Percentiles rank a stretch among this genome's conserved stretches.
These are phyloP conservation scores for Thamnophis sirtalis DNA, from an alignment of 2,113 vertebrate species.

Conservation along the genomic window DNA sequence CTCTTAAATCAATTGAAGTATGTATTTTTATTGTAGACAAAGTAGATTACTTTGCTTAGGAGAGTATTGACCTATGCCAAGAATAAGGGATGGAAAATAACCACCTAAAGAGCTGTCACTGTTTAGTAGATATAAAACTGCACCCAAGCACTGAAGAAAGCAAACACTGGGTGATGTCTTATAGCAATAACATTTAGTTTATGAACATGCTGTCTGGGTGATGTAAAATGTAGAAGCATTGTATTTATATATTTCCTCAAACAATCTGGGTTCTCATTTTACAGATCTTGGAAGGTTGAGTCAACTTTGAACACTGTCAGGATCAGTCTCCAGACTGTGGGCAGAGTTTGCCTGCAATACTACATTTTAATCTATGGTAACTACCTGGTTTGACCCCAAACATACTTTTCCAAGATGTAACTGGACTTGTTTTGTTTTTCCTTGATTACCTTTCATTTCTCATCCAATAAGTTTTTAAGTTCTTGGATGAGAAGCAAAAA, in stretches of 20 bases:
- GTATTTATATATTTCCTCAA: neutral
- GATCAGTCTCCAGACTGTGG: neutral
- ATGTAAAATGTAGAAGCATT: neutral
- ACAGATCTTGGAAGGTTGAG: neutral
- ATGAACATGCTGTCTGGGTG: neutral
- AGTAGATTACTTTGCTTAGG: slow-evolving; percentile 27
- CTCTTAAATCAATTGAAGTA: slow-evolving; percentile 40
- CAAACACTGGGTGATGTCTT: neutral
- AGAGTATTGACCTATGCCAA: neutral
- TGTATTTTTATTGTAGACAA: neutral
- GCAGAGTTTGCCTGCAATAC: neutral
- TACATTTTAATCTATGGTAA: neutral
- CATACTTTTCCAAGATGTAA: neutral
- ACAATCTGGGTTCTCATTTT: neutral
- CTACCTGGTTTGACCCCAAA: neutral
- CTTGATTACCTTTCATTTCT: neutral
- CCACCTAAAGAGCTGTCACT: neutral
- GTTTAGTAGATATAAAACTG: neutral
- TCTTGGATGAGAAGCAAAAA: neutral
- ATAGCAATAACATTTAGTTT: neutral
- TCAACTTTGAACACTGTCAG: neutral
- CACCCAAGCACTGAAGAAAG: neutral
- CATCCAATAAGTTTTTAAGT: neutral
- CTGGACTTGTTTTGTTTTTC: neutral
- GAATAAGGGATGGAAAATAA: neutral